Base-by-base conservation (phyloP, 2,113 vertebrate species). In the Thomomys bottae region DNA sequence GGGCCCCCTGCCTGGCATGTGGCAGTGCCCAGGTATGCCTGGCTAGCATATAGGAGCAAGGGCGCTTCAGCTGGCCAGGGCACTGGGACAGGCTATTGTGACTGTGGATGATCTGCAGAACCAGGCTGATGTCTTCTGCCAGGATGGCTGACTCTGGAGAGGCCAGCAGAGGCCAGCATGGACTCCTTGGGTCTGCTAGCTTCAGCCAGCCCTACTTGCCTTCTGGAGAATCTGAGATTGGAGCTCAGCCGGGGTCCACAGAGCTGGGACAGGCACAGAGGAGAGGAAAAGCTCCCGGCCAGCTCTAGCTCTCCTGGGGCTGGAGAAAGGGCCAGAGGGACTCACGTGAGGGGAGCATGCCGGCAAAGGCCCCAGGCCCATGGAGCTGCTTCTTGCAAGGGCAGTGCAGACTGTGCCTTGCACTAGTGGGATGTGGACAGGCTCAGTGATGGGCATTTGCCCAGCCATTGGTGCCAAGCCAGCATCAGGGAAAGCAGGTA, bases 21-120 rank as follows among this genome's bases (percentile, higher is more conserved):
- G 45, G 20, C 0, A 42, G 42, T 4, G 3, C 8, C 2, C 21
- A 26, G 66, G 61, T 34, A 34, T 12, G 40, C 10, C 59, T 38
- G 76, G 66, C 24, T 0, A 1, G 18, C 57, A 4, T 20, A 30
- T 57, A 36, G 57, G n/a, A n/a, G 57, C 15, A 59, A 17, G 57
- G 20, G 57, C 15, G 15, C 57, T 59, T 23, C 24, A 4, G 20
- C 8, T 24, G 3, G 40, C 30, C 8, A 70, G 59, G 5, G 21
- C 23, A 17, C 72, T 17, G 32, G 18, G 30, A 1, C 20, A 57
- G 70, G 49, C 57, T 9, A 32, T 12, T 1, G 26, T 5, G 28
- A 24, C 57, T 24, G 7, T 12, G 32, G 30, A 26, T 18, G 30
- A 34, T 2, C 5, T 17, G 18, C 3, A 32, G 80, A 18, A 38